A percentile compares a stretch with the other conserved stretches of the same genome.
Evolutionary conservation across 2,888 invertebrate genomes (phyloP).

Genomic region (Dromius quadrimaculatus): DNA sequence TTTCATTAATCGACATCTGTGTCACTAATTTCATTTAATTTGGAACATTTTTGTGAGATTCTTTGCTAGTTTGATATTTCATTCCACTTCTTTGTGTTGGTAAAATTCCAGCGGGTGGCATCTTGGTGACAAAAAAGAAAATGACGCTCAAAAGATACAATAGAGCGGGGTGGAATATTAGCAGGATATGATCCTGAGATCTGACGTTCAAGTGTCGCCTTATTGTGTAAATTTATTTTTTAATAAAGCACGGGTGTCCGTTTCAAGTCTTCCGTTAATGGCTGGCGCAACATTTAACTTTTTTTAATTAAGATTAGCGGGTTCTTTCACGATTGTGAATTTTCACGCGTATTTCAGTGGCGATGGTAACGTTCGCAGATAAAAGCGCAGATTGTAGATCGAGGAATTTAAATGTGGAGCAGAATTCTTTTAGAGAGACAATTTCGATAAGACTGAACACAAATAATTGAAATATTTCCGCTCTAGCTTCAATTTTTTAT

Average conservation of each 20-base stretch:
- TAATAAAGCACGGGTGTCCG: slow-evolving; percentile 49
- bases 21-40: too few relatives aligned
- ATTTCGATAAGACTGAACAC: slow-evolving; percentile 4
- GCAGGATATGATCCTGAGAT: slow-evolving; percentile 5
- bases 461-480: slow-evolving; percentile 23
- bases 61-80: slow-evolving; percentile 14
- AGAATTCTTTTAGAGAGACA: not conserved
- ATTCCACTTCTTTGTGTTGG: slow-evolving; percentile 12
- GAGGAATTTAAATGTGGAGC: slow-evolving; percentile 3
- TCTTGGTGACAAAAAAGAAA: slow-evolving; percentile 4
- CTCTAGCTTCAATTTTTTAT: too few relatives aligned
- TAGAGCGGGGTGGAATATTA: slow-evolving; percentile 21
- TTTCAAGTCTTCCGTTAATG: slow-evolving; percentile 49
- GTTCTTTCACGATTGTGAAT: slow-evolving; percentile 32
- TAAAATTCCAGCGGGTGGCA: not conserved
- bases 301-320: slow-evolving; percentile 51
- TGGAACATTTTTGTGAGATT: not conserved
- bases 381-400: slow-evolving; percentile 21
- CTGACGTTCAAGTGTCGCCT: slow-evolving; percentile 30
- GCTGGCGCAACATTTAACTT: slow-evolving; percentile 50
- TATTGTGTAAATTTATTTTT: slow-evolving; percentile 51
- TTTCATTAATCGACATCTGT: too few relatives aligned
- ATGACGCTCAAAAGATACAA: slow-evolving; percentile 1
- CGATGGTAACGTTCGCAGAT: slow-evolving; percentile 10
- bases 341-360: slow-evolving; percentile 45